These are phyloP conservation scores for Orestias chungarensis DNA, from an alignment of 2,797 vertebrate genomes.

Conservation along the genomic window DNA sequence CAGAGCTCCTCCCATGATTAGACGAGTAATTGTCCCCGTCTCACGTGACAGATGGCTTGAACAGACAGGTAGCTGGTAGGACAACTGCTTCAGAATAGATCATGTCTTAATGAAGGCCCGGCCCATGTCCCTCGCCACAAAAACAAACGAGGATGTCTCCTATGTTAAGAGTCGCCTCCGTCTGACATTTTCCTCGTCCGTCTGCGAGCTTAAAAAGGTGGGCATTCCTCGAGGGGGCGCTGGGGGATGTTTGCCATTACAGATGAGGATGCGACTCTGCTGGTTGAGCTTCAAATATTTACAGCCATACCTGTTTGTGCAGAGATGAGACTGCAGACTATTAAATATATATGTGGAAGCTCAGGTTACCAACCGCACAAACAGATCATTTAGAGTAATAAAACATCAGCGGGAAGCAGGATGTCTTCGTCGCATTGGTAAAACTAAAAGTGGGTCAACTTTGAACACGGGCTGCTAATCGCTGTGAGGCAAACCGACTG, in stretches of 20 bases:
- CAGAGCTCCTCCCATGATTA: constrained; percentile 11
- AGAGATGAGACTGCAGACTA: constrained; percentile 42
- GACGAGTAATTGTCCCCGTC: constrained; percentile 23
- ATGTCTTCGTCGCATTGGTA: constrained; percentile 30
- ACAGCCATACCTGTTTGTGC: constrained; percentile 60
- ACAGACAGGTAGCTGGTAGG: constrained; percentile 66
- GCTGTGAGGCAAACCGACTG: constrained; percentile 62
- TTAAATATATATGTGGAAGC: constrained; percentile 49
- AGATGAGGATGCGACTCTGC: constrained; percentile 41
- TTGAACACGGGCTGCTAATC: constrained; percentile 51
- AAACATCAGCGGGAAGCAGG: constrained; percentile 13
- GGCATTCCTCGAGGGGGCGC: constrained; percentile 42
- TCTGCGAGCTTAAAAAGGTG: constrained; percentile 77
- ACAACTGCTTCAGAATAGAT: constrained; percentile 43
- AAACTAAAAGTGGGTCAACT: constrained; percentile 67
- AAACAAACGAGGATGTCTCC: constrained; percentile 57
- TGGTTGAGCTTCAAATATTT: constrained; percentile 63
- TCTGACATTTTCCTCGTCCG: too few species aligned
- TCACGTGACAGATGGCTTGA: constrained; percentile 56
- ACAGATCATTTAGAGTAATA: not conserved
- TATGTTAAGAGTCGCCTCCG: constrained; percentile 57
- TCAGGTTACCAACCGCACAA: not conserved
- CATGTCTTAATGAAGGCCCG: constrained; percentile 46
- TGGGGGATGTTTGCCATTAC: constrained; percentile 66
- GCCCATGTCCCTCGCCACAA: constrained; percentile 20